These are phyloP conservation scores for Stichodactyla helianthus DNA, from an alignment of 64 coral and sea anemone genomes.

Conservation along the genomic window DNA sequence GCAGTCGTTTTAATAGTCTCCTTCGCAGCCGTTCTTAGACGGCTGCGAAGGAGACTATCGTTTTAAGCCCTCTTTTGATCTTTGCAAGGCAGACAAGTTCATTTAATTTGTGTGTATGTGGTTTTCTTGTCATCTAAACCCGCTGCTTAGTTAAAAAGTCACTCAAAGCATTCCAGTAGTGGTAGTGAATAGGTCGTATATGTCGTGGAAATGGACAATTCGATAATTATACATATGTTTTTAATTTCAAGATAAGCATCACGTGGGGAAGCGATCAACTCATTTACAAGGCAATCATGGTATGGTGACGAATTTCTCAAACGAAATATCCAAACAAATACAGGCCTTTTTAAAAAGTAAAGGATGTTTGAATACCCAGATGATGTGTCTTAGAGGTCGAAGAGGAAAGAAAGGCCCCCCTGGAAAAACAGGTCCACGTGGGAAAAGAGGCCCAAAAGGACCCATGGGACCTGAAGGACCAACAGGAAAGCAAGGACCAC, in stretches of 20 bases:
- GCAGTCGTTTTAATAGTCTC: too few relatives aligned
- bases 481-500: not conserved
- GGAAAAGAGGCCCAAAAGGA: slow-evolving; percentile 26
- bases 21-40: too few relatives aligned
- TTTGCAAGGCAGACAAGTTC: too few relatives aligned
- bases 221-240: not conserved
- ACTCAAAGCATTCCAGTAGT: too few relatives aligned
- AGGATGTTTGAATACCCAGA: slow-evolving; percentile 25
- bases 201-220: too few relatives aligned
- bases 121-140: too few relatives aligned
- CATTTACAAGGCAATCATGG: not conserved
- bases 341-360: slow-evolving; percentile 9
- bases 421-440: slow-evolving; percentile 18
- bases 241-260: not conserved
- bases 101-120: too few relatives aligned
- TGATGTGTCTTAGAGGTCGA: slow-evolving; percentile 27
- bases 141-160: too few relatives aligned
- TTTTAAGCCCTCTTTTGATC: too few relatives aligned
- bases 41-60: too few relatives aligned
- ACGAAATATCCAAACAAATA: not conserved
- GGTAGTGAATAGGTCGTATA: too few relatives aligned
- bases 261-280: not conserved
- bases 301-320: not conserved
- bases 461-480: slow-evolving; percentile 21
- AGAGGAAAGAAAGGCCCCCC: slow-evolving; percentile 24